Base-by-base conservation (phyloP, 1,140 invertebrate genomes). In the Bombus turneri region DNA sequence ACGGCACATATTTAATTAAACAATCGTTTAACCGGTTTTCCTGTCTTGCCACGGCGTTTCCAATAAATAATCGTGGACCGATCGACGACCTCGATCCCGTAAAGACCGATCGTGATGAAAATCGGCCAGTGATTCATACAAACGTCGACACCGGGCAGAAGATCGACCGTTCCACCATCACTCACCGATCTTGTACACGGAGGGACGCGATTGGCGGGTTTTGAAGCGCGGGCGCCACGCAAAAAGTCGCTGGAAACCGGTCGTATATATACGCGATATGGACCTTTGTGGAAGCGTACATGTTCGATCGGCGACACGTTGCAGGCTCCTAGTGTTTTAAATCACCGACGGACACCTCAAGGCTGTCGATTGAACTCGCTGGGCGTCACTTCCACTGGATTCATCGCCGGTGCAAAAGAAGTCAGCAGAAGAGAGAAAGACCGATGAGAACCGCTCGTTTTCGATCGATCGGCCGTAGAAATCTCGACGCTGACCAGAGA, bases 311-410 rank as follows among this genome's bases (percentile, higher is more conserved):
- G 90, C 91, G 92, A 94, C 93, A 93, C 92, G 91, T 92, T 88
- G 91, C 93, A 91, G 92, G 92, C 90, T 94, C 66, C 88, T 79
- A 92, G 90, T 92, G 92, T 94, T 93, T 93, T 94, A 92, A 93
- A 94, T 93, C 92, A 94, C 88, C 91, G 93, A 93, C 92, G 88
- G 93, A 94, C 93, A 93, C 93, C 91, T 94, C 93, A 94, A 94
- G 93, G 93, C 91, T 94, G 91, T 84, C 91, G 92, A 92, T 93
- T 86, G 86, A 90, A 92, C 90, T 92, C 89, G 91, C 81, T 62
- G 85, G 85, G 91, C 92, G 91, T 93, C 94, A 93, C 91, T 92
- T 93, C 87, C 86, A 90, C 85, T 88, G 81, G 78, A 76, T 81
- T 77, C 87, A 59, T 37, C 71, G 73, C 4, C 59, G 57, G 25